A percentile compares a stretch with the other conserved stretches of the same genome.
Evolutionary conservation across 2,888 invertebrate genomes (phyloP).

Genomic region (Cataglyphis altisquamis): DNA sequence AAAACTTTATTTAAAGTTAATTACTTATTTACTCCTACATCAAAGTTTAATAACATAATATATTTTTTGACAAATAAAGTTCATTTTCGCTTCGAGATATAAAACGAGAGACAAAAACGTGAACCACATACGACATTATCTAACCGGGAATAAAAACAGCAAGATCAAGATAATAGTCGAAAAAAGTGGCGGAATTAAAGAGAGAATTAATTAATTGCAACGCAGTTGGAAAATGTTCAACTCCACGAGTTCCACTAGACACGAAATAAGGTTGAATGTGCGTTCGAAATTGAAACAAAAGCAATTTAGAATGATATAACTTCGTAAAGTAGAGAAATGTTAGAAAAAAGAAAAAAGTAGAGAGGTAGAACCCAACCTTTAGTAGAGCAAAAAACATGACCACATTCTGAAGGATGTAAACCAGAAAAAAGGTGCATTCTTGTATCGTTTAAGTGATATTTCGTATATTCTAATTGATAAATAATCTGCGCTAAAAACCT

Average conservation of each 20-base stretch:
- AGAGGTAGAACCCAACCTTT: background rate
- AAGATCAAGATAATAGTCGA: slow-evolving; percentile 18
- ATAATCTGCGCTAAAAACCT: background rate
- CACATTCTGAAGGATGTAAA: background rate
- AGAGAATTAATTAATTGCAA: slow-evolving; percentile 60
- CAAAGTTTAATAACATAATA: slow-evolving; percentile 33
- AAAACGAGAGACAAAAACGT: background rate
- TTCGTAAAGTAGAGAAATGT: slow-evolving; percentile 13
- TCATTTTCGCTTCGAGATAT: background rate
- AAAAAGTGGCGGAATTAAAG: slow-evolving; percentile 46
- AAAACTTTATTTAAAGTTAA: slow-evolving; percentile 2
- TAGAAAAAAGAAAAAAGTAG: background rate
- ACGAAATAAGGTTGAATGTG: slow-evolving; percentile 44
- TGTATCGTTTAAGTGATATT: slow-evolving; percentile 47
- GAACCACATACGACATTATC: slow-evolving; percentile 11
- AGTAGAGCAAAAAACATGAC: background rate
- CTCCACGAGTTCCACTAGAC: background rate
- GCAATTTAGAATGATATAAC: slow-evolving; percentile 46
- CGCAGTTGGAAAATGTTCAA: slow-evolving; percentile 47
- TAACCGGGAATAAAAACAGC: slow-evolving; percentile 6
- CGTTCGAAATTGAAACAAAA: slow-evolving; percentile 44
- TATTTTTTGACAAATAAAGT: background rate
- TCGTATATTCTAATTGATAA: slow-evolving; percentile 18
- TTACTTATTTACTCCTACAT: slow-evolving; percentile 10
- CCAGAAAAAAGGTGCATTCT: background rate